Evolutionary conservation across 2,888 invertebrate species (phyloP), one percentile per base, ranked within the genome.

Genomic region (Mythimna impura): DNA sequence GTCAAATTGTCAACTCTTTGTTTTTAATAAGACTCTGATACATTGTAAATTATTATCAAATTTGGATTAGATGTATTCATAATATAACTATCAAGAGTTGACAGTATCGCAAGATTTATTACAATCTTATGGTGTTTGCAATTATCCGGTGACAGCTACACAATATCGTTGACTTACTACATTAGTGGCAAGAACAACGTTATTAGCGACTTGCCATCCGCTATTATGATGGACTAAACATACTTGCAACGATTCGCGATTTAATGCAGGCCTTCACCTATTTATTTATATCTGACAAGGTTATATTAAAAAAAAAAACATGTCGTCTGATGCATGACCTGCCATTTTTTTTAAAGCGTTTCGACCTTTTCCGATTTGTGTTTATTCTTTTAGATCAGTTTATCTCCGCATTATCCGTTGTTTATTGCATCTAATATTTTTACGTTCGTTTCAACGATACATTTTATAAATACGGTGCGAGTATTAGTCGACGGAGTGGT

Each of bases 401-500:
- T 61, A 83, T 74, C 62, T 66, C 66, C 43, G 71, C 71, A 78
- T 74, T 73, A 83, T 80, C 65, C 47, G 52, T 25, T 83, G 80
- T 80, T 80, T 82, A 75, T 79, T 66, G 66, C 63, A 79, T 78
- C 64, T 58, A 76, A 76, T 82, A 79, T 78, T 84, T 81, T 74
- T 76, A 83, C 65, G 76, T 82, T 62, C 57, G 66, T 81, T 73
- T 80, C 58, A 60, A 74, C 75, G 72, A 80, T 79, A 80, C 86
- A 88, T 90, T 91, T 91, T 91, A 91, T 92, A 91, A 90, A 90
- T 90, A 91, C 88, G 86, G 87, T 88, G 74, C 80, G 82, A 88
- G 91, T 93, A 91, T 94, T 92, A 93, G 91, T 89, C 89, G 88
- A 88, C 90, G 89, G 88, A 91, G 92, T 90, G 89, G 91, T 90